These are phyloP conservation scores for Prorops nasuta DNA, from an alignment of 1,140 invertebrate genomes.

Conservation along the genomic window DNA sequence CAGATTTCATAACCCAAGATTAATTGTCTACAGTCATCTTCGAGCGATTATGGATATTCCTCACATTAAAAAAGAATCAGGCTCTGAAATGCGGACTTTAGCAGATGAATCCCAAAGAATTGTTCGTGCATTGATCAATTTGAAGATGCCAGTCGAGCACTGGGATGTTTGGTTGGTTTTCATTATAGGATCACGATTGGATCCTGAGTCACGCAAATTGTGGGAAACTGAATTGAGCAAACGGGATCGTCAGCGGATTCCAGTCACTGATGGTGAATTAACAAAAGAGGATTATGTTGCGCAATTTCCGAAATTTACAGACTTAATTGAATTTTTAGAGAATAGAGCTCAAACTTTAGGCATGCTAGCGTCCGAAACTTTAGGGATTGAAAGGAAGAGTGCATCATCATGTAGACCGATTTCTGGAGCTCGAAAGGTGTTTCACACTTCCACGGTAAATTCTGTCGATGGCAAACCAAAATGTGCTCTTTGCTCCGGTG, in stretches of 20 bases:
- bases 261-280: not conserved
- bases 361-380: not conserved
- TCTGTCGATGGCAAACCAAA: not conserved
- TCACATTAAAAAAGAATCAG: not conserved
- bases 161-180: conserved; percentile 1
- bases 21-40: not conserved
- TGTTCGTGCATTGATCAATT: not conserved
- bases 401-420: not conserved
- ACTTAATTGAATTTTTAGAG: not conserved
- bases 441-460: not conserved
- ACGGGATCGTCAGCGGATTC: not conserved
- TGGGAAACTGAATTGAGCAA: conserved; percentile 1
- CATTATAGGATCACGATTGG: not conserved
- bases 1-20: not conserved
- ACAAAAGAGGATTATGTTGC: not conserved
- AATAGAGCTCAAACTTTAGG: not conserved
- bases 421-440: not conserved
- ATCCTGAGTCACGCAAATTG: not conserved
- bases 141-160: not conserved
- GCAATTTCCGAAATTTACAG: not conserved
- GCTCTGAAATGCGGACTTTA: not conserved
- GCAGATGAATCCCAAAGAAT: not conserved
- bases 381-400: not conserved
- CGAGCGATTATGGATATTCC: not conserved
- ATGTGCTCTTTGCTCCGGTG: not conserved